Conservation (phyloP, 2,797 vertebrate species). For the Gadopsis bispinosus region DNA sequence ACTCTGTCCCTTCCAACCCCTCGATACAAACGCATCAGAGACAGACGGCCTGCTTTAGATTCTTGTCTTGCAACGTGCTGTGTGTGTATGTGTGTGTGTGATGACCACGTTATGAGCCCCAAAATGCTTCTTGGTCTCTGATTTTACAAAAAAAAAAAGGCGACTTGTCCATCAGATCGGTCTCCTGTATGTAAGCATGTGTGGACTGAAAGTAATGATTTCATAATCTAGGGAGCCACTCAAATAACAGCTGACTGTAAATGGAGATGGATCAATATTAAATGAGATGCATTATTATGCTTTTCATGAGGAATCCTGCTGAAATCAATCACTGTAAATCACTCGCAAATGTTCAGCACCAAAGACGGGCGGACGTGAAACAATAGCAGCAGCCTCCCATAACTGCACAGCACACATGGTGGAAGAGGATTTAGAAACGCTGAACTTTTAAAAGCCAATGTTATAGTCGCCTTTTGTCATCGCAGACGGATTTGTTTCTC, state of each 20-base stretch:
- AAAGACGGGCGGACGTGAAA: constrained; percentile 52
- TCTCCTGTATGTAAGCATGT: neutral
- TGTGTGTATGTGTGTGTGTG: constrained; percentile 36
- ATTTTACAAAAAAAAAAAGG: constrained; percentile 27
- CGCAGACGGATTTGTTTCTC: constrained; percentile 52
- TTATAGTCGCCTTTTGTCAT: constrained; percentile 50
- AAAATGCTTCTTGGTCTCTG: constrained; percentile 10
- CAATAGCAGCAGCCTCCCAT: constrained; percentile 30
- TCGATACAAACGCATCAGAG: constrained; percentile 60
- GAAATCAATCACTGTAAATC: constrained; percentile 60
- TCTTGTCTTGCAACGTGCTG: constrained; percentile 38
- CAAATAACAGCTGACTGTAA: constrained; percentile 43
- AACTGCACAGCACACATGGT: constrained; percentile 28
- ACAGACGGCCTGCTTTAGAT: constrained; percentile 44
- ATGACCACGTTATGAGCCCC: constrained; percentile 13
- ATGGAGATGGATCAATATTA: constrained; percentile 53
- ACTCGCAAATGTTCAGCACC: constrained; percentile 34
- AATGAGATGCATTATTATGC: constrained; percentile 52
- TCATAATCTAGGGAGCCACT: constrained; percentile 37
- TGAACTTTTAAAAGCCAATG: constrained; percentile 28
- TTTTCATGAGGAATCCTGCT: constrained; percentile 42
- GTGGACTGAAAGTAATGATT: constrained; percentile 27
- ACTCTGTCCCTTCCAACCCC: constrained; percentile 39
- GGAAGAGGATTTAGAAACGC: constrained; percentile 41
- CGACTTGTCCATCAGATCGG: neutral